These are phyloP conservation scores for Drosophila birchii DNA, from an alignment of 2,888 invertebrate species.

Conservation along the genomic window DNA sequence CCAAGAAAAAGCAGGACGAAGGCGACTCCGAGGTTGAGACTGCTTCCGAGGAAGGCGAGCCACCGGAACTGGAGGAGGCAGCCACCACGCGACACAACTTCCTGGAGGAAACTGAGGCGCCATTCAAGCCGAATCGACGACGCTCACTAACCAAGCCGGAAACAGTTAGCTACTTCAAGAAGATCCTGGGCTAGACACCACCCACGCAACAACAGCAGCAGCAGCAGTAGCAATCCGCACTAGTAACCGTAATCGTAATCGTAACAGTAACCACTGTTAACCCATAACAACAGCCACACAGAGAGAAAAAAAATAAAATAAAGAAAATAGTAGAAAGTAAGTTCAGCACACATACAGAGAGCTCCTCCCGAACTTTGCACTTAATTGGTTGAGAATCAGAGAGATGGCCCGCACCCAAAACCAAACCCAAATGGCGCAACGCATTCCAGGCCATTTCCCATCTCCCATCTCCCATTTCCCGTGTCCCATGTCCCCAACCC, in stretches of 20 bases:
- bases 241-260: conserved; percentile 47
- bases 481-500: conserved; percentile 7
- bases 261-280: conserved; percentile 61
- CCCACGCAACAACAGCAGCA: conserved; percentile 12
- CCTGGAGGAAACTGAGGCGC: conserved; percentile 84
- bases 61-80: conserved; percentile 44
- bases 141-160: conserved; percentile 84
- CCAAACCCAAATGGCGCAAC: background rate
- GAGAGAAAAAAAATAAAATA: background rate
- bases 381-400: conserved; percentile 65
- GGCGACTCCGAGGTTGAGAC: conserved; percentile 20
- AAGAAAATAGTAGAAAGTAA: background rate
- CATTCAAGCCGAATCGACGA: conserved; percentile 84
- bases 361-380: conserved; percentile 18
- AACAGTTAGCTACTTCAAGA: conserved; percentile 84
- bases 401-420: conserved; percentile 5
- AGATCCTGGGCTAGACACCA: conserved; percentile 83
- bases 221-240: conserved; percentile 44
- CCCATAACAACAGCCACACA: conserved; percentile 17
- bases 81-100: conserved; percentile 81
- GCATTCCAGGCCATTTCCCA: conserved; percentile 31
- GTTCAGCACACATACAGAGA: conserved; percentile 5
- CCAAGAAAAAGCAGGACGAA: conserved; percentile 31
- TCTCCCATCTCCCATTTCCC: background rate
- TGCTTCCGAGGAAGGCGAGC: conserved; percentile 8